These are phyloP conservation scores for Drosophila melanica DNA, from an alignment of 1,140 invertebrate genomes.

Conservation along the genomic window DNA sequence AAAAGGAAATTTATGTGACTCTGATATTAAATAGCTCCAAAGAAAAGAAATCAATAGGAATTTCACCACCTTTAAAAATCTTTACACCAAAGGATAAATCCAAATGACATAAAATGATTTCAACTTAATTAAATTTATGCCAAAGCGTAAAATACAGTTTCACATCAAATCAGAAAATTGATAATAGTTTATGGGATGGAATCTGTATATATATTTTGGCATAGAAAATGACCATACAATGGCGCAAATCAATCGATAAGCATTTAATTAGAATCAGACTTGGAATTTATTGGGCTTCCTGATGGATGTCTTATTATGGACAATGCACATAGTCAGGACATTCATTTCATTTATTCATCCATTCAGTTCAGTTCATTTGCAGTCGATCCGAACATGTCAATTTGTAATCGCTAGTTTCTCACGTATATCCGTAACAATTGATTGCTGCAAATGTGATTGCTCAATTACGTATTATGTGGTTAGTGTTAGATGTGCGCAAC, in stretches of 20 bases:
- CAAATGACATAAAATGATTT: not conserved
- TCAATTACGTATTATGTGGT: slow-evolving; percentile 4
- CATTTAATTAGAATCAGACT: too few species aligned
- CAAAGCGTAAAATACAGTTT: not conserved
- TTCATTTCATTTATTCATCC: slow-evolving; percentile 14
- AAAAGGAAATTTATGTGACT: too few species aligned
- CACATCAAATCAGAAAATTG: not conserved
- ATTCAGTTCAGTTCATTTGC: slow-evolving; percentile 45
- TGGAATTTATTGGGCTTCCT: not conserved
- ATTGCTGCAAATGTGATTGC: slow-evolving; percentile 14
- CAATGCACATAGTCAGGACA: slow-evolving; percentile 1
- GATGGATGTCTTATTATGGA: slow-evolving; percentile 23
- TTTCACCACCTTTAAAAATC: too few species aligned
- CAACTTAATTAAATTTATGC: not conserved
- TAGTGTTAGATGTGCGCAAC: not conserved
- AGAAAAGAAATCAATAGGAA: too few species aligned
- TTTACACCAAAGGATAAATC: not conserved
- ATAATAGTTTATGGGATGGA: not conserved
- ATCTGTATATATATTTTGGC: not conserved
- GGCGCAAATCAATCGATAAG: not conserved
- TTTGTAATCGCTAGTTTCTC: slow-evolving; percentile 58
- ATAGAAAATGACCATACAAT: not conserved
- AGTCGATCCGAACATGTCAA: slow-evolving; percentile 57
- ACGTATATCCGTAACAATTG: slow-evolving; percentile 45
- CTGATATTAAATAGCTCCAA: too few species aligned